Evolutionary conservation across 92 coral and sea anemone genomes (phyloP).

Genomic region (Parazoanthus atlanticus): DNA sequence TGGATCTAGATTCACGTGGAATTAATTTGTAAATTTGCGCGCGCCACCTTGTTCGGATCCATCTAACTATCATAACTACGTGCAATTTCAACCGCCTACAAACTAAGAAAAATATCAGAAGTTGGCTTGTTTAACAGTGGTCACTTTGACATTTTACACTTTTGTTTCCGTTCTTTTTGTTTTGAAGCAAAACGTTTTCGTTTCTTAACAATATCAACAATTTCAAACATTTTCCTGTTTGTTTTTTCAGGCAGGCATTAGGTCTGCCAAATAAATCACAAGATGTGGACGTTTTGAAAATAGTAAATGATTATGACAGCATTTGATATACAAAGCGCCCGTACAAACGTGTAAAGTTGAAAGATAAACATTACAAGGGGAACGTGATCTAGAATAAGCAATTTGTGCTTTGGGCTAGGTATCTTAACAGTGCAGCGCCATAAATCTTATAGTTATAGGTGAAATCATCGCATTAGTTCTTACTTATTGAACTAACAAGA

Average conservation of each 20-base stretch:
- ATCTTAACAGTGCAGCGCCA: too few relatives aligned
- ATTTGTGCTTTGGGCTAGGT: neutral
- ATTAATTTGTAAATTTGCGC: neutral
- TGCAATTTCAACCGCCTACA: neutral
- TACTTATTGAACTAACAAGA: too few relatives aligned
- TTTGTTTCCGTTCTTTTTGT: constrained; percentile 30
- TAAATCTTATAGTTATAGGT: too few relatives aligned
- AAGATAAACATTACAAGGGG: neutral
- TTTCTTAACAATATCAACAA: constrained; percentile 3
- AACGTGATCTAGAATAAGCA: neutral
- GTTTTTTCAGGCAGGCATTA: constrained; percentile 23
- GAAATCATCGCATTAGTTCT: too few relatives aligned
- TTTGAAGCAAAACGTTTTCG: constrained; percentile 29
- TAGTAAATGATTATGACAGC: neutral
- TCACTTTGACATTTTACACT: constrained; percentile 7
- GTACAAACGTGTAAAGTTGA: neutral
- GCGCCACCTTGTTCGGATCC: neutral
- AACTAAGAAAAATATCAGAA: neutral
- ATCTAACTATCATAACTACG: neutral
- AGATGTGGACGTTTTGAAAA: neutral
- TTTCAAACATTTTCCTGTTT: neutral
- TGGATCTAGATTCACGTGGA: neutral
- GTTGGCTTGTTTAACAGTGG: neutral
- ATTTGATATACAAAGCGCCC: neutral
- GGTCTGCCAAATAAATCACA: neutral